Evolutionary conservation across 2,888 invertebrate genomes (phyloP), one percentile per base, ranked within the genome.

Genomic region (Cantharis flavilabris): DNA sequence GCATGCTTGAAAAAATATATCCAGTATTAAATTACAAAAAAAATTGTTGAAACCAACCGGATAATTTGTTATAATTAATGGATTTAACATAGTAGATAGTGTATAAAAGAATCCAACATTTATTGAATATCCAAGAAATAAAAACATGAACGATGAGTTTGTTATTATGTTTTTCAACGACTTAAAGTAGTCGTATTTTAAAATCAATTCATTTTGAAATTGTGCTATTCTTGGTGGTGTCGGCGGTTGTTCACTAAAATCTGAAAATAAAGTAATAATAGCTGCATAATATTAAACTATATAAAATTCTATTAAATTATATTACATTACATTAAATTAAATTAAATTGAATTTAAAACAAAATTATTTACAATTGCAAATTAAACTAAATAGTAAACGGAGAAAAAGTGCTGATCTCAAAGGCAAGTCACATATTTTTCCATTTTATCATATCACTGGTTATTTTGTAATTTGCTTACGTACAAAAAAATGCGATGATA

Each of bases 161-260:
- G 26, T 49, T 9, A 28, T 70, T 70, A 9, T 33, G 5, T 3
- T 49, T 49, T 49, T 49, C n/a, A 49, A 30, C 30, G 63, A 14
- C 3, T 49, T 9, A 1, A 10, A 16, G 30, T 11, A 16, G 14
- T 10, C 3, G 13, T 16, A 79, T 89, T 18, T 14, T 18, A 89
- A 65, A 7, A n/a, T 49, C 9, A 89, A 89, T 2, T 88, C 86
- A 77, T 90, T 90, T 83, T 91, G 90, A 72, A 91, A 91, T 76
- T 96, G 96, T 0, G 97, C 97, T 13, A 93, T 92, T 70, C 97
- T 97, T 0, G 98, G 98, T 0, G 98, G 97, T 3, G 94, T 91
- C 0, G 94, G 93, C 1, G 92, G 9, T n/a, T 49, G 5, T n/a
- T 49, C 49, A 9, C 2, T n/a, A n/a, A 49, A 49, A 49, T 49